A percentile compares a stretch with the other conserved stretches of the same genome.
Evolutionary conservation across 1,140 invertebrate species (phyloP).

Genomic region (Diabrotica virgifera): DNA sequence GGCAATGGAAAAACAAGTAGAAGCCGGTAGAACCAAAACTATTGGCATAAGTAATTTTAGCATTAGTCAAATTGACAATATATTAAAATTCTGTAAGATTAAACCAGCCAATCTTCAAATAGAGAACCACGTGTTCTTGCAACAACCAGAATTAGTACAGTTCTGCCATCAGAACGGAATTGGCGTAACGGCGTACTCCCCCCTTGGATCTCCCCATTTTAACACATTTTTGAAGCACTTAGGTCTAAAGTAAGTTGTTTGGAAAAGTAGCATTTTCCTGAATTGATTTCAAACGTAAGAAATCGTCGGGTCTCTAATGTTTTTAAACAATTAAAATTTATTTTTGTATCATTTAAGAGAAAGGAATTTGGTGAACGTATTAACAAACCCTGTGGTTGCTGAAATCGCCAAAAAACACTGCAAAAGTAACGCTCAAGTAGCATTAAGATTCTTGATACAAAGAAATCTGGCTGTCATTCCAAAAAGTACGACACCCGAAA

Average conservation of each 20-base stretch:
- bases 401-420: constrained; percentile 66
- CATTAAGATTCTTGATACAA: constrained; percentile 73
- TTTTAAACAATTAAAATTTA: too few species aligned
- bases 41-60: constrained; percentile 80
- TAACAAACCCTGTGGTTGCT: constrained; percentile 64
- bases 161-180: constrained; percentile 71
- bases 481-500: constrained; percentile 72
- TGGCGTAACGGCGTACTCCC: constrained; percentile 75
- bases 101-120: constrained; percentile 72
- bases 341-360: constrained; percentile 2
- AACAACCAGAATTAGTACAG: constrained; percentile 69
- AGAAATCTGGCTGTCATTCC: constrained; percentile 74
- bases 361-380: constrained; percentile 60
- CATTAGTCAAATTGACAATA: constrained; percentile 61
- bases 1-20: constrained; percentile 72
- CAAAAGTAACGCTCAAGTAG: constrained; percentile 74
- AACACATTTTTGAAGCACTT: constrained; percentile 49
- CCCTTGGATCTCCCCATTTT: constrained; percentile 69
- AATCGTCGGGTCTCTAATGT: too few species aligned
- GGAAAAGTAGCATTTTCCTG: too few species aligned
- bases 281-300: too few species aligned
- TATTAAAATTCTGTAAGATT: constrained; percentile 61
- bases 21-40: constrained; percentile 59
- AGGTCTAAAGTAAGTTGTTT: constrained; percentile 43
- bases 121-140: constrained; percentile 78